Conservation (phyloP, 2,888 invertebrate genomes). For the Pelosia muscerda region DNA sequence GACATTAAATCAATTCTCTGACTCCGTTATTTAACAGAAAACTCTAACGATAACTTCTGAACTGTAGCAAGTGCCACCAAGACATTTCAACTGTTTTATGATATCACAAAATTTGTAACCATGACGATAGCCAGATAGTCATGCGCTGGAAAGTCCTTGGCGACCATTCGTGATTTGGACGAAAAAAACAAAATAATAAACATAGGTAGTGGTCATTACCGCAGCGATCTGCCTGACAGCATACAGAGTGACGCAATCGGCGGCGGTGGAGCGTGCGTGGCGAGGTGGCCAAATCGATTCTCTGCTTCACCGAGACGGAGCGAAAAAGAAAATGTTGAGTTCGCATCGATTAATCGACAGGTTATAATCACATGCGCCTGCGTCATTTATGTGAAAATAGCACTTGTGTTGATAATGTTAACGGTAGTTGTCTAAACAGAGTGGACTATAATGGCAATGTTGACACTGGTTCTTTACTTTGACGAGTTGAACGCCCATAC, state of each 20-base stretch:
- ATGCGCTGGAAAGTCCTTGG: constrained; percentile 16
- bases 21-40: too few relatives aligned
- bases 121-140: background rate
- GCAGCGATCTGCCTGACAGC: constrained; percentile 46
- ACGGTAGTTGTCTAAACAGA: constrained; percentile 30
- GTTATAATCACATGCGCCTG: constrained; percentile 20
- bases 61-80: background rate
- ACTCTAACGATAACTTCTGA: too few relatives aligned
- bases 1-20: too few relatives aligned
- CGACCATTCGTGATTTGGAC: constrained; percentile 11
- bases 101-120: background rate
- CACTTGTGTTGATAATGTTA: constrained; percentile 15
- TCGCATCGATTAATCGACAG: constrained; percentile 31
- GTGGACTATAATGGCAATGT: constrained; percentile 30
- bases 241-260: constrained; percentile 54
- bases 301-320: constrained; percentile 44
- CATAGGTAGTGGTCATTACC: constrained; percentile 44
- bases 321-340: constrained; percentile 38
- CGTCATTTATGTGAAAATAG: constrained; percentile 12
- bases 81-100: constrained; percentile 1
- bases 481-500: constrained; percentile 3
- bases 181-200: constrained; percentile 40
- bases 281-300: constrained; percentile 59
- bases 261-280: constrained; percentile 55
- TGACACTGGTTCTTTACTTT: constrained; percentile 33